Percentiles rank a stretch among this genome's conserved stretches.
These are phyloP conservation scores for Acrobasis suavella DNA, from an alignment of 2,888 invertebrate genomes.

Conservation along the genomic window DNA sequence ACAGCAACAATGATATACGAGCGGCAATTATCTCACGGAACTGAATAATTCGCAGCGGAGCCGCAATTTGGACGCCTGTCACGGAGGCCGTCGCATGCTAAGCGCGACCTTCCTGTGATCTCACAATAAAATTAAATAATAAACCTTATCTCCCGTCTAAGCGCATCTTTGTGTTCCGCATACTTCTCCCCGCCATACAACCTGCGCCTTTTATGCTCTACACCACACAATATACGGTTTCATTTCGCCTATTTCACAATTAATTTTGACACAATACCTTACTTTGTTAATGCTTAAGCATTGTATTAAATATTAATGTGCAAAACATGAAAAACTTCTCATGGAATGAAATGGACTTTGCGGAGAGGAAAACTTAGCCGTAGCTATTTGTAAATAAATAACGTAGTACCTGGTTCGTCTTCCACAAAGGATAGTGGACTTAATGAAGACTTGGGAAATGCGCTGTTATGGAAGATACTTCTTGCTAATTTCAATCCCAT, in stretches of 20 bases:
- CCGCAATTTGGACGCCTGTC: slow-evolving; percentile 53
- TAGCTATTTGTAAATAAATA: slow-evolving; percentile 52
- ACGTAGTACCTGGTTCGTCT: slow-evolving; percentile 40
- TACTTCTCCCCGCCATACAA: neutral
- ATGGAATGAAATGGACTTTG: slow-evolving; percentile 45
- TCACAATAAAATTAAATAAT: slow-evolving; percentile 53
- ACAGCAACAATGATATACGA: slow-evolving; percentile 27
- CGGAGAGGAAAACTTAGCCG: slow-evolving; percentile 43
- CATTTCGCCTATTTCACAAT: neutral
- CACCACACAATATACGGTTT: neutral
- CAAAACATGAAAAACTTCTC: slow-evolving; percentile 34
- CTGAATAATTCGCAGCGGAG: slow-evolving; percentile 44
- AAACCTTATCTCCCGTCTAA: slow-evolving; percentile 42
- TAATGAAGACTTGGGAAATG: slow-evolving; percentile 43
- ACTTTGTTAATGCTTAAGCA: slow-evolving; percentile 21
- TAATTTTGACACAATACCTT: slow-evolving; percentile 24
- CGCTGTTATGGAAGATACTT: slow-evolving; percentile 42
- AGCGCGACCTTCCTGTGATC: slow-evolving; percentile 53
- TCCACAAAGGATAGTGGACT: slow-evolving; percentile 50
- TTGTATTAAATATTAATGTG: slow-evolving; percentile 38
- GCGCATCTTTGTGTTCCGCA: slow-evolving; percentile 21
- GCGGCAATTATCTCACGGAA: slow-evolving; percentile 45
- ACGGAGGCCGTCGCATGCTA: slow-evolving; percentile 46
- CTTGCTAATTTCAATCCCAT: slow-evolving; percentile 23
- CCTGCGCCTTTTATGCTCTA: slow-evolving; percentile 4